phyloP scores from a whole-genome alignment of 2,113 vertebrate species.

The Chlorodrepanis virens region DNA sequence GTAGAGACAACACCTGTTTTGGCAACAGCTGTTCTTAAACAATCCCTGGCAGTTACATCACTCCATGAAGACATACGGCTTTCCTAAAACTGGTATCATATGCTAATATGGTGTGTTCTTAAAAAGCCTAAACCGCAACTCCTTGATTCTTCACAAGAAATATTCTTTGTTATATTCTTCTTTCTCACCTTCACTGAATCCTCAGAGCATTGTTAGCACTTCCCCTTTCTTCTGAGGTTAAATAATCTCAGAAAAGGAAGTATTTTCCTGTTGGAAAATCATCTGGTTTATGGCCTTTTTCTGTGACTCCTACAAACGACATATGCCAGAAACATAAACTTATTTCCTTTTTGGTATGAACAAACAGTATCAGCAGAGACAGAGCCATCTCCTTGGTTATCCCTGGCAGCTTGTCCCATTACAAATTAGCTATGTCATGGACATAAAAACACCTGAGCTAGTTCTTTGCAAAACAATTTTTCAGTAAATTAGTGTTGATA shows the following conservation, averaged over 20 bases:
- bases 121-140: not conserved
- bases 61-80: not conserved
- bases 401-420: not conserved
- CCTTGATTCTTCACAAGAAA: not conserved
- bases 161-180: not conserved
- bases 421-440: not conserved
- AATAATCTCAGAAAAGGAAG: not conserved
- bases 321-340: not conserved
- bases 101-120: not conserved
- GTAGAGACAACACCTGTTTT: not conserved
- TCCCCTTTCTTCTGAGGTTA: not conserved
- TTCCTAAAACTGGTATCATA: not conserved
- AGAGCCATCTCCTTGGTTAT: not conserved
- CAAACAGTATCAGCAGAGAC: not conserved
- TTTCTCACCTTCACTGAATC: not conserved
- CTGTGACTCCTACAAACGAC: not conserved
- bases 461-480: not conserved
- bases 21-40: not conserved
- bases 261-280: not conserved
- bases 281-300: not conserved
- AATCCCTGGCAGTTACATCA: not conserved
- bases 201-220: not conserved
- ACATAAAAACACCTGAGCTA: not conserved
- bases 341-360: not conserved
- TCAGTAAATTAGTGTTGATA: not conserved